Conservation (phyloP, 2,888 invertebrate species). For the Digitonthophagus gazella region DNA sequence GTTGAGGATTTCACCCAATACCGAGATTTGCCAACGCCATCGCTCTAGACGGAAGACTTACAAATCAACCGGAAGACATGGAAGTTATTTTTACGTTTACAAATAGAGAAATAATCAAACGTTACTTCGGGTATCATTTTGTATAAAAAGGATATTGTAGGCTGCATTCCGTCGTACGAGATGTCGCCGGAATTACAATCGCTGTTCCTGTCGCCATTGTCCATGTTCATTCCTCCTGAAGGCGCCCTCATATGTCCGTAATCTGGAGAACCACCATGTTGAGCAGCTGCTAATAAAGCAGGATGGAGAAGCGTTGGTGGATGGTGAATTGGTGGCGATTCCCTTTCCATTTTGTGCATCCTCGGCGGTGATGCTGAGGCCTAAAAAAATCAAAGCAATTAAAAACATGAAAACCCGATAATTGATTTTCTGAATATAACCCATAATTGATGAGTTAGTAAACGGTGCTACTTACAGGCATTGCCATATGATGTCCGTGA, state of each 20-base stretch:
- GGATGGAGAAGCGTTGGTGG: conserved; percentile 84
- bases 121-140: conserved; percentile 33
- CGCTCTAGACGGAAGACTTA: conserved; percentile 3
- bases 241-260: conserved; percentile 66
- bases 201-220: conserved; percentile 81
- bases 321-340: conserved; percentile 82
- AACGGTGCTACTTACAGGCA: conserved; percentile 51
- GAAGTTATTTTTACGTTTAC: conserved; percentile 7
- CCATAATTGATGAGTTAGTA: no score
- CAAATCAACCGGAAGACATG: conserved; percentile 4
- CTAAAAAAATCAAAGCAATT: conserved; percentile 37
- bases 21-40: neutral
- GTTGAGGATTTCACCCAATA: conserved; percentile 3
- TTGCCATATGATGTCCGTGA: conserved; percentile 53
- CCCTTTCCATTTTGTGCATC: conserved; percentile 69
- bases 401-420: neutral
- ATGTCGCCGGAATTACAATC: conserved; percentile 91
- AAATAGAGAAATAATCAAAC: conserved; percentile 34
- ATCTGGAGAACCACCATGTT: conserved; percentile 79
- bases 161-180: conserved; percentile 88
- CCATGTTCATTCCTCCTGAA: conserved; percentile 61
- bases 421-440: neutral
- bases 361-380: conserved; percentile 61
- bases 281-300: conserved; percentile 78
- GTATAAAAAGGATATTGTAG: conserved; percentile 93